Evolutionary conservation across 2,113 vertebrate species (phyloP).

Genomic region (Steatornis caripensis): DNA sequence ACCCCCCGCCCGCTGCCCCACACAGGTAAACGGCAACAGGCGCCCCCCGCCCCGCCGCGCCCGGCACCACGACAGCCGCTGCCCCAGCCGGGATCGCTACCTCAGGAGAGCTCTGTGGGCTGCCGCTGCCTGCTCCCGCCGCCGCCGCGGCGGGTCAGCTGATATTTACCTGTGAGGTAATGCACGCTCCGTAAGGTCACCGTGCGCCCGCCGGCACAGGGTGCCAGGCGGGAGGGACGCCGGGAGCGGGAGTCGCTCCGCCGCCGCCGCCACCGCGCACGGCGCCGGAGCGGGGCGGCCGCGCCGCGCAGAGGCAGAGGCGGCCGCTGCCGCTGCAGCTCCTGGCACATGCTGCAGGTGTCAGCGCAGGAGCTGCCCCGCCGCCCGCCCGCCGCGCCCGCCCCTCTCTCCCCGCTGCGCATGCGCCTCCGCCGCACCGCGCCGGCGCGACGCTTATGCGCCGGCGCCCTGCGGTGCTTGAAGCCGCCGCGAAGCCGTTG

Average conservation of each 20-base stretch:
- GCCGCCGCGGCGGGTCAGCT: slow-evolving; percentile 6
- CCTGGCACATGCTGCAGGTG: slow-evolving; percentile 60
- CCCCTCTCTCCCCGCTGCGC: background rate
- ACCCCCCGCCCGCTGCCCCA: background rate
- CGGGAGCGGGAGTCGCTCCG: slow-evolving; percentile 16
- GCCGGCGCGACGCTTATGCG: slow-evolving; percentile 33
- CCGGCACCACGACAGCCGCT: background rate
- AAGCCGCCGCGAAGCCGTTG: slow-evolving; percentile 66
- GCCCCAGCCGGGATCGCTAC: background rate
- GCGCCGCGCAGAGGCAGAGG: slow-evolving; percentile 11
- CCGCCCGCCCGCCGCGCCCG: background rate
- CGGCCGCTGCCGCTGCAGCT: slow-evolving; percentile 70
- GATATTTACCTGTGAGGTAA: slow-evolving; percentile 70
- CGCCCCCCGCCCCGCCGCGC: background rate
- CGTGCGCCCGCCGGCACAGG: slow-evolving; percentile 58
- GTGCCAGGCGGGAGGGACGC: slow-evolving; percentile 30
- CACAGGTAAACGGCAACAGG: slow-evolving; percentile 42
- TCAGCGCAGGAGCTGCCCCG: slow-evolving; percentile 35
- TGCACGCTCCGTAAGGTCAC: slow-evolving; percentile 68
- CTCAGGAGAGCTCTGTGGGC: background rate
- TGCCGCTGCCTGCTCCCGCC: background rate
- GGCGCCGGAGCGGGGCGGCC: slow-evolving; percentile 4
- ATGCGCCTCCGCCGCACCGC: background rate
- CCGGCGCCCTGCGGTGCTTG: slow-evolving; percentile 50
- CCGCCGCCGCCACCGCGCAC: background rate